Conservation (phyloP, 2,113 vertebrate genomes). For the Acanthisitta chloris region DNA sequence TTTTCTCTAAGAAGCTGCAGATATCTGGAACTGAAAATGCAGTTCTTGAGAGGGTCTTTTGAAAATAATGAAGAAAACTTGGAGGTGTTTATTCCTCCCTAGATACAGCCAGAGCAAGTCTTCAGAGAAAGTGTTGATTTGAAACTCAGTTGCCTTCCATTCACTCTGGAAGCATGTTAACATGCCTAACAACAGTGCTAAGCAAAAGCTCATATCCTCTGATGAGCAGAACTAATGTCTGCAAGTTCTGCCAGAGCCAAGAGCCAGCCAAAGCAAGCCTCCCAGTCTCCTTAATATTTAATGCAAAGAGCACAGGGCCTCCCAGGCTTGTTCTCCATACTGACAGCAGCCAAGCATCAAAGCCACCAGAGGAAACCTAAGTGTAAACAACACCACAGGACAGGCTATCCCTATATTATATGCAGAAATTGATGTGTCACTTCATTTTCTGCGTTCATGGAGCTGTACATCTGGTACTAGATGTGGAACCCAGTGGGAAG, state of each 20-base stretch:
- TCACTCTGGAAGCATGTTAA: neutral
- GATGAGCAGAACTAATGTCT: neutral
- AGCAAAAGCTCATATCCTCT: neutral
- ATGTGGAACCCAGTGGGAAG: neutral
- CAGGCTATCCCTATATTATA: neutral
- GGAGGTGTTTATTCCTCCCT: neutral
- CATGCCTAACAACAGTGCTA: neutral
- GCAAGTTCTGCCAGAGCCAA: neutral
- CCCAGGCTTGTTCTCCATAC: neutral
- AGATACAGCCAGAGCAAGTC: neutral
- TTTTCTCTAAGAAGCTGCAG: neutral
- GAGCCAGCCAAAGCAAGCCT: neutral
- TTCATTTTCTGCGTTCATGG: neutral
- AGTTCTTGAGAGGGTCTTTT: neutral
- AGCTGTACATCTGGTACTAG: neutral
- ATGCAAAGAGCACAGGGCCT: neutral
- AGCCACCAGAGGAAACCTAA: neutral
- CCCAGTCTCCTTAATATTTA: neutral
- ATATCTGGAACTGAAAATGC: neutral
- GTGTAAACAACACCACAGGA: neutral
- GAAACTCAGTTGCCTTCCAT: neutral
- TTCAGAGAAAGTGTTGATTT: neutral
- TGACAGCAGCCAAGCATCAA: neutral
- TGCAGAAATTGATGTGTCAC: neutral
- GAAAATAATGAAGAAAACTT: neutral